phyloP scores from a whole-genome alignment of 2,888 invertebrate genomes.

The Malachius bipustulatus region DNA sequence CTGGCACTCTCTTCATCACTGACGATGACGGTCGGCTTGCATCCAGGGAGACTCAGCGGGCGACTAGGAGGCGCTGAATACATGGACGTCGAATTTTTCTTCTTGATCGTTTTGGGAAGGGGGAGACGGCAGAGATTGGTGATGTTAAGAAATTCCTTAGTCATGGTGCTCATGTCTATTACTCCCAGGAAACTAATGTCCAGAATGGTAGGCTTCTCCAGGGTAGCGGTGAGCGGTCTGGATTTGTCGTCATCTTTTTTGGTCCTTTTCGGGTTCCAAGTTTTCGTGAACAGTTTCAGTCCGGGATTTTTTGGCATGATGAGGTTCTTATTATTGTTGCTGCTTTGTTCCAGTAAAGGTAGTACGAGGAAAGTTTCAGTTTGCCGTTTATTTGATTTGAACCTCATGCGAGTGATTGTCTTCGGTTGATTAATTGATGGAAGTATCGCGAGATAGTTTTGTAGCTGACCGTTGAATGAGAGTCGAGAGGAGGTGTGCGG shows the following conservation, averaged over 20 bases:
- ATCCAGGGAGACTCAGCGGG: constrained; percentile 24
- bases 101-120: constrained; percentile 21
- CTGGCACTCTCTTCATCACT: constrained; percentile 26
- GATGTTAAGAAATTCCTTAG: constrained; percentile 41
- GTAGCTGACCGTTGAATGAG: no score
- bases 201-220: constrained; percentile 43
- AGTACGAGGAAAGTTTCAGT: constrained; percentile 24
- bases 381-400: constrained; percentile 18
- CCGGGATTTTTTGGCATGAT: constrained; percentile 28
- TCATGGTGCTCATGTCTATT: constrained; percentile 45
- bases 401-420: no score
- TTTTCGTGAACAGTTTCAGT: constrained; percentile 32
- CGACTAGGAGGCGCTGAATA: constrained; percentile 20
- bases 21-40: constrained; percentile 23
- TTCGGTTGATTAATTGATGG: no score
- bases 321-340: constrained; percentile 7
- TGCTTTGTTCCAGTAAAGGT: constrained; percentile 18
- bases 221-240: constrained; percentile 44
- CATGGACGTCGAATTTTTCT: constrained; percentile 18
- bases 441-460: no score
- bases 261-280: constrained; percentile 27
- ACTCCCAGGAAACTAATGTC: constrained; percentile 41
- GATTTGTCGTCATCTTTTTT: constrained; percentile 19
- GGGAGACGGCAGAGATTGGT: constrained; percentile 34
- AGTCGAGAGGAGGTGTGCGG: no score